phyloP scores from a whole-genome alignment of 2,888 invertebrate genomes.

The Leptinotarsa haldemani region DNA sequence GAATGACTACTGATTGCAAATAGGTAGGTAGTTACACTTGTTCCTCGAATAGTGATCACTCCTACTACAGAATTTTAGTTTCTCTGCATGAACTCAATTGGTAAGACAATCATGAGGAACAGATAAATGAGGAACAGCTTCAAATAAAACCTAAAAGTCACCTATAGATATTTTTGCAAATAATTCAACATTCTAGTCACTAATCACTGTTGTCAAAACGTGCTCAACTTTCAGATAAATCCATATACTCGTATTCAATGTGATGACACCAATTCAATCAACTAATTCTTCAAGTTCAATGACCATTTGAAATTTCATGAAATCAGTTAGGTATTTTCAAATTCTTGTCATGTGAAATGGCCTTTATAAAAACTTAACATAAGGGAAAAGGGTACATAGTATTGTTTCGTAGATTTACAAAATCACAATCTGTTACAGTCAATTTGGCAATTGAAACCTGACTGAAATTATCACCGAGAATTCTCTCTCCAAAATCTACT shows the following conservation, averaged over 20 bases:
- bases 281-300: neutral
- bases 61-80: too few relatives aligned
- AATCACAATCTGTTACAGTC: conserved; percentile 15
- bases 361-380: neutral
- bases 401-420: conserved; percentile 3
- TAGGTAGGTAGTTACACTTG: too few relatives aligned
- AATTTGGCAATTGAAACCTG: conserved; percentile 1
- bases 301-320: too few relatives aligned
- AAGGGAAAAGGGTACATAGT: neutral
- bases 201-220: neutral
- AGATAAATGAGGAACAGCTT: neutral
- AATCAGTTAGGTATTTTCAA: neutral
- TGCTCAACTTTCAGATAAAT: neutral
- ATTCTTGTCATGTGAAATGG: neutral
- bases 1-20: too few relatives aligned
- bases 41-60: too few relatives aligned
- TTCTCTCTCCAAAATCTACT: neutral
- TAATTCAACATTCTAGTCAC: too few relatives aligned
- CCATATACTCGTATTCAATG: neutral
- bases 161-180: too few relatives aligned
- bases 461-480: conserved; percentile 4
- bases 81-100: too few relatives aligned
- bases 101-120: too few relatives aligned
- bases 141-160: too few relatives aligned
- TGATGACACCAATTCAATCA: neutral